Conservation (phyloP, 2,113 vertebrate genomes). For the Cephalopterus ornatus region DNA sequence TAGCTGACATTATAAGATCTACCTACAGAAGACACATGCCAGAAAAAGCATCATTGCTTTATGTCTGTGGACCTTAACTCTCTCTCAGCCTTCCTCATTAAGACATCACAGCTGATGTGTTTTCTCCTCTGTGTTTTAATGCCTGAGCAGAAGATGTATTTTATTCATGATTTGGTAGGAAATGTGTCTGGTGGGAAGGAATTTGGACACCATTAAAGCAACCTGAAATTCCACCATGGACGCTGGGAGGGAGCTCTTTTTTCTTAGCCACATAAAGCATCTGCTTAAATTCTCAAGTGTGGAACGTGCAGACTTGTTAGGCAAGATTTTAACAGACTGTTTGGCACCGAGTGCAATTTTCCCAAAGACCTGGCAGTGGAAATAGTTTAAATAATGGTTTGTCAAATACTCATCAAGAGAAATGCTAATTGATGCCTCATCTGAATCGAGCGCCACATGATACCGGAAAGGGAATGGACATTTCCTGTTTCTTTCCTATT, state of each 20-base stretch:
- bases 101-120: conserved; percentile 42
- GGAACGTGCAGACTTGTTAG: conserved; percentile 51
- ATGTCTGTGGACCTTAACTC: neutral
- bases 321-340: conserved; percentile 71
- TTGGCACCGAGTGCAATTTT: conserved; percentile 68
- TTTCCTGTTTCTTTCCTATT: neutral
- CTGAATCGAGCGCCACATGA: neutral
- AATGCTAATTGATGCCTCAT: conserved; percentile 61
- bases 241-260: conserved; percentile 2
- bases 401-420: conserved; percentile 67
- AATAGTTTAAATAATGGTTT: conserved; percentile 72
- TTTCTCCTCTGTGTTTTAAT: conserved; percentile 27
- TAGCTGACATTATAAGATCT: neutral
- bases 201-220: neutral
- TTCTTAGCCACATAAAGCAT: conserved; percentile 45
- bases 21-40: neutral
- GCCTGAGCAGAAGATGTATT: conserved; percentile 36
- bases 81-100: conserved; percentile 32
- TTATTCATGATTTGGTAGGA: conserved; percentile 40
- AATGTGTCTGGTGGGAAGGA: neutral
- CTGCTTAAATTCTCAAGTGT: conserved; percentile 63
- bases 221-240: conserved; percentile 11
- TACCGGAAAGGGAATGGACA: neutral
- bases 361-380: conserved; percentile 69
- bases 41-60: neutral